These are phyloP conservation scores for Motacilla alba DNA, from an alignment of 2,113 vertebrate genomes.

Conservation along the genomic window DNA sequence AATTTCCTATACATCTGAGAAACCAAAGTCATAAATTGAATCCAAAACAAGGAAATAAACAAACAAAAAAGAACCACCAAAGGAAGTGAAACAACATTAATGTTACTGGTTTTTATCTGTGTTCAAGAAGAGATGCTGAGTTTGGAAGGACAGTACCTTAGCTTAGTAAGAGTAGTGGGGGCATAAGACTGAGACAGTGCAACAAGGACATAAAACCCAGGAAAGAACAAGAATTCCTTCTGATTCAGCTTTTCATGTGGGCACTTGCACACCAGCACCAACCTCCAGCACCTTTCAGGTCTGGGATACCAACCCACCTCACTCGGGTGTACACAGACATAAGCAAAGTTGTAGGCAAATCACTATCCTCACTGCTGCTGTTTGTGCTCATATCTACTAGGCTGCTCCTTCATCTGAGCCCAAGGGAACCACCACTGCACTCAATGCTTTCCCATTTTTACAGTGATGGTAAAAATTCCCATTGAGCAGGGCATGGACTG, in stretches of 20 bases:
- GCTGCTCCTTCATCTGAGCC: neutral
- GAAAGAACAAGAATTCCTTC: neutral
- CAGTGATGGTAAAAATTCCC: neutral
- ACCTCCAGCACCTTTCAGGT: neutral
- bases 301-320: neutral
- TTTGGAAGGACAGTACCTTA: neutral
- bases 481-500: neutral
- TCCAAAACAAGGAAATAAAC: conserved; percentile 6
- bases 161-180: neutral
- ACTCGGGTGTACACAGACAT: neutral
- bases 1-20: conserved; percentile 34
- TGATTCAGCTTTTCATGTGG: neutral
- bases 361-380: neutral
- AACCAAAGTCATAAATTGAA: conserved; percentile 13
- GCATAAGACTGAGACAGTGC: neutral
- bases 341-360: neutral
- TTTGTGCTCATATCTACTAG: neutral
- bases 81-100: neutral
- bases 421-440: neutral
- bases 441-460: neutral
- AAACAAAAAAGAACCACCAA: neutral
- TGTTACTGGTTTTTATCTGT: neutral
- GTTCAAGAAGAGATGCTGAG: neutral
- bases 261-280: neutral
- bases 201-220: neutral